Percentiles rank a stretch among this genome's conserved stretches.
Evolutionary conservation across 2,113 vertebrate genomes (phyloP).

Genomic region (Serinus canaria): DNA sequence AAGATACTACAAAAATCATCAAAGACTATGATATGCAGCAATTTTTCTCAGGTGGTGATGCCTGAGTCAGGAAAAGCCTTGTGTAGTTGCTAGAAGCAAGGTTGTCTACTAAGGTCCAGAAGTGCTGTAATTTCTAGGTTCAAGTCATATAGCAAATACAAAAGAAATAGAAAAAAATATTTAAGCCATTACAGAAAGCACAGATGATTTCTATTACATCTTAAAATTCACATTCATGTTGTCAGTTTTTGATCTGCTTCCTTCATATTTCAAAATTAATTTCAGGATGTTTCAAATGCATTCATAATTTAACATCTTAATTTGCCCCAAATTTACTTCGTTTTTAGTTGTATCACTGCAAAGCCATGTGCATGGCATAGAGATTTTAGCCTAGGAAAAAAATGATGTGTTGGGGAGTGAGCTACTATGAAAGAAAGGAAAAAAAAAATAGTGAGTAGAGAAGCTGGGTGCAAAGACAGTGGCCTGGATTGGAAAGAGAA

Average conservation of each 20-base stretch:
- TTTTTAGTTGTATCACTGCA: neutral
- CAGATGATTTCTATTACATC: neutral
- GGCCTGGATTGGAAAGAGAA: neutral
- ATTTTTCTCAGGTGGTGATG: neutral
- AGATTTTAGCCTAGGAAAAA: neutral
- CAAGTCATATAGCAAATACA: neutral
- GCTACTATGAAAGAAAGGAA: neutral
- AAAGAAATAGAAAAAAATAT: neutral
- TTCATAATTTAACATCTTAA: neutral
- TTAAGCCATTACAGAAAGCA: neutral
- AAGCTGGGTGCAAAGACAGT: neutral
- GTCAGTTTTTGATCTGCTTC: neutral
- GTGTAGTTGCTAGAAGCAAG: neutral
- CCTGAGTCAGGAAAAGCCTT: neutral
- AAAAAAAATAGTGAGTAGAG: neutral
- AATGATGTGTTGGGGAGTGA: neutral
- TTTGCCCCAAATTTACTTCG: neutral
- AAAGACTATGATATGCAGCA: neutral
- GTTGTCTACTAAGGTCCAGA: neutral
- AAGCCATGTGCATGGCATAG: neutral
- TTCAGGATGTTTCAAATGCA: neutral
- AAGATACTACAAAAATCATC: neutral
- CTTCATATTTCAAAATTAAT: neutral
- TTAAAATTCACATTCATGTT: neutral
- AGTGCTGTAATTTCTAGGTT: neutral